Evolutionary conservation across 2,797 vertebrate genomes (phyloP).

Genomic region (Tauraco hartlaubi): DNA sequence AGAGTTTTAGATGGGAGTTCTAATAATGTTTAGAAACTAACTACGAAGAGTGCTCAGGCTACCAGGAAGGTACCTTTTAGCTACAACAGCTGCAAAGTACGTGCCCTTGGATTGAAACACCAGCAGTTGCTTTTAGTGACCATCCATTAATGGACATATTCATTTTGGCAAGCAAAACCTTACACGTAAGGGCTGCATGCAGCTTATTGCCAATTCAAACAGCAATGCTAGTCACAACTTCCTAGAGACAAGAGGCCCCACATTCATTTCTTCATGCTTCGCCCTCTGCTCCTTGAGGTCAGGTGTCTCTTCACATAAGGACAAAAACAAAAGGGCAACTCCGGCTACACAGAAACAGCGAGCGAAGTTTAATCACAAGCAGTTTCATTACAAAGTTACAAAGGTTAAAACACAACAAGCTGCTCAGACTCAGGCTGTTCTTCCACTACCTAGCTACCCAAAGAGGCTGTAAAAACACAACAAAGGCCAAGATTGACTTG

Average conservation of each 20-base stretch:
- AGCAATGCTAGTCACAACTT: background rate
- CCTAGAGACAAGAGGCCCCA: background rate
- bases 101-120: background rate
- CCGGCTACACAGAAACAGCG: background rate
- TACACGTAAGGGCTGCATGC: background rate
- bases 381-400: background rate
- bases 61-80: background rate
- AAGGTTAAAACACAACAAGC: background rate
- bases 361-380: background rate
- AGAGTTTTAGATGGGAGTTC: background rate
- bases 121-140: background rate
- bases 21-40: background rate
- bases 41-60: background rate
- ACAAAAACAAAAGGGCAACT: background rate
- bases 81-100: background rate
- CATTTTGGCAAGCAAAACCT: background rate
- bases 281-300: background rate
- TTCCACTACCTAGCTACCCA: background rate
- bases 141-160: background rate
- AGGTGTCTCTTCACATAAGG: background rate
- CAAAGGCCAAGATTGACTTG: background rate
- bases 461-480: background rate
- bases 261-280: background rate
- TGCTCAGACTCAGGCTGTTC: background rate
- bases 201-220: background rate